Base-by-base conservation (phyloP, 1,140 invertebrate species). In the Tenebrio molitor region DNA sequence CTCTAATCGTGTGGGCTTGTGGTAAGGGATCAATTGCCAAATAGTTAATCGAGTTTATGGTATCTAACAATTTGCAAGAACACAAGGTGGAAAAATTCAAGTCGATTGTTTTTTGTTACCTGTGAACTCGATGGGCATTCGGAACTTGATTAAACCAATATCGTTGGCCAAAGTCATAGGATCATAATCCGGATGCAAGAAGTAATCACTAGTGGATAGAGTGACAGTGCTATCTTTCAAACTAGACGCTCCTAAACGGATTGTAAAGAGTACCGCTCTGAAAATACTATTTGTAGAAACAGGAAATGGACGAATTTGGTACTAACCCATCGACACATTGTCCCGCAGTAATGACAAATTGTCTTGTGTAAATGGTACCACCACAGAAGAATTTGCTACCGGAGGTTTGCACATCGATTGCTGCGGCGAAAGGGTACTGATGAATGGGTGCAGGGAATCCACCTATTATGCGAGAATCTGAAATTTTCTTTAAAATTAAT, bases 301-400 rank as follows among this genome's bases (percentile, higher is more conserved):
- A n/a, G 12, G 5, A 15, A 14, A 0, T 14, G 0, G 14, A 14
- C n/a, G 1, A 58, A 29, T 8, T 58, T 4, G 10, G 1, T 29
- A 58, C 50, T 6, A 29, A 58, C 50, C 50, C 50, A 7, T 58
- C 23, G 10, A 58, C 50, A 14, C 50, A 58, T 58, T 58, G 50
- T 5, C 50, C 50, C 7, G 50, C 50, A 12, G 50, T 58, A 12
- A 58, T 21, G 6, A 58, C 23, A 58, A 58, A 58, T 14, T 58
- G 50, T 14, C 23, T 25, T 1, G 50, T 58, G 23, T 58, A 58
- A 29, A 58, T 10, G 7, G 50, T 7, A 29, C 50, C 50, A 14
- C 50, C 50, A 29, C 50, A 58, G 23, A 58, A 58, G 12, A 25
- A 25, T 58, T 29, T 58, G 23, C 50, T 58, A 10, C 3, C 29